These are phyloP conservation scores for Spea hammondii DNA, from an alignment of 2,797 vertebrate genomes.

Conservation along the genomic window DNA sequence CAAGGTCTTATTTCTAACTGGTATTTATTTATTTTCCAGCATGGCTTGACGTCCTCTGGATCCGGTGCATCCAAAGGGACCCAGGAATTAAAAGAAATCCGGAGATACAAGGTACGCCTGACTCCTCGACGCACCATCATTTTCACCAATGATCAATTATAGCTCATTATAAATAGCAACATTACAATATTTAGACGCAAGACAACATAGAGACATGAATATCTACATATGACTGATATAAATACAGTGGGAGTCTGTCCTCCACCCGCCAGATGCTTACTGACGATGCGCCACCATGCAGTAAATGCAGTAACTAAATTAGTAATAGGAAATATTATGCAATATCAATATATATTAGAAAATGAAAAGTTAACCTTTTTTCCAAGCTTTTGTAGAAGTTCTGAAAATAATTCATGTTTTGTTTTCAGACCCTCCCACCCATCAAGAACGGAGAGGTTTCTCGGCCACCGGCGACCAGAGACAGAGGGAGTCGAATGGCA, in stretches of 20 bases:
- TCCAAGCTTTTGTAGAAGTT: background rate
- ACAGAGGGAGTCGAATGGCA: conserved; percentile 56
- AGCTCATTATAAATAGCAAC: no score
- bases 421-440: conserved; percentile 80
- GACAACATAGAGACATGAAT: no score
- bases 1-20: background rate
- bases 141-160: no score
- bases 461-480: conserved; percentile 54
- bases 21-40: background rate
- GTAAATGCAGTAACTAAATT: no score
- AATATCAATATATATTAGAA: background rate
- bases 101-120: conserved; percentile 35
- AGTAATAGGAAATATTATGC: background rate
- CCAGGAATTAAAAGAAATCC: conserved; percentile 18
- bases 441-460: conserved; percentile 63
- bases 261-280: no score
- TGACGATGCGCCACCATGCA: no score
- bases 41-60: background rate
- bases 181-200: no score
- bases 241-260: no score
- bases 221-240: no score
- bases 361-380: background rate
- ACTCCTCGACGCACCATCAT: background rate
- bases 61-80: background rate
- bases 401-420: background rate